phyloP scores from a whole-genome alignment of 2,797 vertebrate genomes.

The Pseudochirops corinnae region DNA sequence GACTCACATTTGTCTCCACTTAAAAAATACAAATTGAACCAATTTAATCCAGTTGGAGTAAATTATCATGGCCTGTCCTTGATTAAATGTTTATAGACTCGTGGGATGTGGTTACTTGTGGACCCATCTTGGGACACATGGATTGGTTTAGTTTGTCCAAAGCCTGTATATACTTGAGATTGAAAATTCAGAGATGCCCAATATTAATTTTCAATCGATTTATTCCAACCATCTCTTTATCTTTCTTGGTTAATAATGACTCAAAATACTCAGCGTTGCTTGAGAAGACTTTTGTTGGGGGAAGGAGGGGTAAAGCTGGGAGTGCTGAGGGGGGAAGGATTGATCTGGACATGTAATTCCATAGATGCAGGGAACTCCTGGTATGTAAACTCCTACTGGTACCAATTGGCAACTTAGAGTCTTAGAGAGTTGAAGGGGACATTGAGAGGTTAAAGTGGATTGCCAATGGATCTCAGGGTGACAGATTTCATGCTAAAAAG shows the following conservation, averaged over 20 bases:
- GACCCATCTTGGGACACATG: constrained; percentile 50
- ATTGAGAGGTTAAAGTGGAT: not conserved
- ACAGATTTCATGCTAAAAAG: not conserved
- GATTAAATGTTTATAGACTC: constrained; percentile 42
- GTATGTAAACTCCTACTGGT: not conserved
- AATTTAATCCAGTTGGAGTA: constrained; percentile 66
- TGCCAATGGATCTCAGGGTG: not conserved
- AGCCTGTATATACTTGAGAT: constrained; percentile 31
- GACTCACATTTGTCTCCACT: not conserved
- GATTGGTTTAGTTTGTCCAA: constrained; percentile 68
- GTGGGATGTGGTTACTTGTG: constrained; percentile 19
- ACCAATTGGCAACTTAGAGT: not conserved
- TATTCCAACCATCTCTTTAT: constrained; percentile 30
- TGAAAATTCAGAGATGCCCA: constrained; percentile 17
- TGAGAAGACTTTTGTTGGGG: not conserved
- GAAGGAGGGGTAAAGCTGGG: not conserved
- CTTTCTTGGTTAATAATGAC: constrained; percentile 24
- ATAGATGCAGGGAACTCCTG: not conserved
- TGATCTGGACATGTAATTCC: not conserved
- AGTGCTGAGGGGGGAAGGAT: not conserved
- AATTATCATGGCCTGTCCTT: constrained; percentile 50
- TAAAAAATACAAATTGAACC: constrained; percentile 65
- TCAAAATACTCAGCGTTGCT: not conserved
- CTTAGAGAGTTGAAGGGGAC: not conserved
- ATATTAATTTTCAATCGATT: constrained; percentile 2